Evolutionary conservation across 2,888 invertebrate genomes (phyloP).

Genomic region (Microctonus hyperodae): DNA sequence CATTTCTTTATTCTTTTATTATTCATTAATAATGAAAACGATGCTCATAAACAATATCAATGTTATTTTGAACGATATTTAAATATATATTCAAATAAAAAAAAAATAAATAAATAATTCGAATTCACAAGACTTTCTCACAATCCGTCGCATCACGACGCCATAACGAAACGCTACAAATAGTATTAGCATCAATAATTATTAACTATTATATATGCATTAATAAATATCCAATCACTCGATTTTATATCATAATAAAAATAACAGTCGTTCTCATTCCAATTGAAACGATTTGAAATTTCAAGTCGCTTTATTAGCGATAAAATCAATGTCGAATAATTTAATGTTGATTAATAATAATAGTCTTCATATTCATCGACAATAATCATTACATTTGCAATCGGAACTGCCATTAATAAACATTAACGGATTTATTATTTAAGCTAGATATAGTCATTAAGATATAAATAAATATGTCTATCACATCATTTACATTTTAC

Average conservation of each 20-base stretch:
- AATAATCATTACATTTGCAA: not conserved
- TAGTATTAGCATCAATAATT: not conserved
- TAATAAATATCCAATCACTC: not conserved
- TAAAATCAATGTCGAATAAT: not conserved
- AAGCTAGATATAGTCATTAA: not conserved
- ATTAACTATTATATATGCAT: not conserved
- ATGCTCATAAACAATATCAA: not conserved
- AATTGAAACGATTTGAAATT: not conserved
- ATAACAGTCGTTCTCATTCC: not conserved
- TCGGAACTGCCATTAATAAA: not conserved
- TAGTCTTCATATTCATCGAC: not conserved
- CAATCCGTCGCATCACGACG: slow-evolving; percentile 20
- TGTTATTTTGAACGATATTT: not conserved
- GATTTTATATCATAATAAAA: not conserved
- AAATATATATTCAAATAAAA: not conserved
- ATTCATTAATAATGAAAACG: not conserved
- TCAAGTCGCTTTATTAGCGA: not conserved
- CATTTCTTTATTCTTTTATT: no score
- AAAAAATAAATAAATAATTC: not conserved
- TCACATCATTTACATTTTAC: not conserved
- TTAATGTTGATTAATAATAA: not conserved
- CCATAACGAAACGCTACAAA: slow-evolving; percentile 17
- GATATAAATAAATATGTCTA: not conserved
- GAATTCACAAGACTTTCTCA: not conserved
- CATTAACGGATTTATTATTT: not conserved